Base-by-base conservation (phyloP, 2,888 invertebrate species). In the Hedya salicella region DNA sequence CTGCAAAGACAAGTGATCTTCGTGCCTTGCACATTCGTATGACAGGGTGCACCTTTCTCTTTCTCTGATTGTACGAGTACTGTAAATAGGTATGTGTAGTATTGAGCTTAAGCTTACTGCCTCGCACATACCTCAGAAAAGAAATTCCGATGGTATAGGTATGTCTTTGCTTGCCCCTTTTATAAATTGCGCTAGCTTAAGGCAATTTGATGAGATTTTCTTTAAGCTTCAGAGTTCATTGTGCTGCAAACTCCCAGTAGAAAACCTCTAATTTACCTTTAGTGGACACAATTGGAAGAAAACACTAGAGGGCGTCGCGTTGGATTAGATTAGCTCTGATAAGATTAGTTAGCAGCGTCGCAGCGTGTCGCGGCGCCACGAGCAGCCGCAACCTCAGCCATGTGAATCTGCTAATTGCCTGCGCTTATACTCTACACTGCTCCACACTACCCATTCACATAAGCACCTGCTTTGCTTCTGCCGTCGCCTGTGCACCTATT, bases 211-310 rank as follows among this genome's bases (percentile, higher is more conserved):
- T 71, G 73, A 74, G 73, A 75, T 75, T 81, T 78, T 77, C 75
- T 80, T 66, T 75, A 76, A 74, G 78, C 79, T 76, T 79, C 78
- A 75, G 76, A 78, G 80, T 84, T 81, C 80, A 79, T 81, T 84
- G 82, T 80, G 64, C 68, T 63, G 62, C 49, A 73, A 80, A 83
- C 75, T 87, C 89, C 78, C 87, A 65, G 71, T 87, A 87, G 90
- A 87, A 84, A 88, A 86, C 81, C 81, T 85, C 84, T 89, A 90
- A 91, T 90, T 89, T 87, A 89, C 87, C 88, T 87, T 82, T 88
- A 89, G 85, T 90, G 89, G 88, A 89, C 90, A 88, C 90, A 88
- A 90, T 88, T 91, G 87, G 84, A 90, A 90, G 91, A 90, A 91
- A 90, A 91, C 87, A 89, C 88, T 82, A 89, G 89, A 88, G 87